Percentiles rank a stretch among this genome's conserved stretches.
These are phyloP conservation scores for Linurgus olivaceus DNA, from an alignment of 2,797 vertebrate species.

Conservation along the genomic window DNA sequence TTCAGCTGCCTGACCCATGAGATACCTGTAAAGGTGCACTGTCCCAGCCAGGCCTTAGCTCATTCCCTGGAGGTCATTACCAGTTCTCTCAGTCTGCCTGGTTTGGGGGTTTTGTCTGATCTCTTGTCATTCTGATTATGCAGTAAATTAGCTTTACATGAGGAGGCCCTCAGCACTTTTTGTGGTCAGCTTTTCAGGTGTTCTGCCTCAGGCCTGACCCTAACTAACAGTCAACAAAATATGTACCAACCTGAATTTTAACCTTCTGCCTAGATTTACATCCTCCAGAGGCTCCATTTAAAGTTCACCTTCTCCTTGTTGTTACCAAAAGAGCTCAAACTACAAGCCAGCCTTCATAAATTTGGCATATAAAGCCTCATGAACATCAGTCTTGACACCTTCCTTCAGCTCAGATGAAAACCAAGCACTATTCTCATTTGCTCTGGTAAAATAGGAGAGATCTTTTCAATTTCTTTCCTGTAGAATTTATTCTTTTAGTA, in stretches of 20 bases:
- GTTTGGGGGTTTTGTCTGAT: neutral
- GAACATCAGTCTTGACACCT: neutral
- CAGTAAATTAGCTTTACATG: neutral
- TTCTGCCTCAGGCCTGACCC: neutral
- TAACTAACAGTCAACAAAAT: neutral
- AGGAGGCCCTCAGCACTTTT: neutral
- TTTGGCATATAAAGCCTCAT: neutral
- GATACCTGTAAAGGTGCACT: neutral
- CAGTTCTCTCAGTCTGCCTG: neutral
- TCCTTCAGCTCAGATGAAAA: neutral
- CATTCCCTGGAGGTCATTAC: neutral
- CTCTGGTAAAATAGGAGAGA: neutral
- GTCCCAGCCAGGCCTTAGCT: neutral
- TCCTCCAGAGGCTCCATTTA: neutral
- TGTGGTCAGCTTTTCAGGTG: neutral
- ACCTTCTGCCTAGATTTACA: neutral
- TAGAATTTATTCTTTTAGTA: neutral
- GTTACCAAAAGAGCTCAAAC: neutral
- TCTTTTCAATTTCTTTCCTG: neutral
- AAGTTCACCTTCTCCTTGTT: neutral
- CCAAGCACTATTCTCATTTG: neutral
- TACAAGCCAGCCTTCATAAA: neutral
- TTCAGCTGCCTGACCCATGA: neutral
- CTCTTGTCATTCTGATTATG: neutral
- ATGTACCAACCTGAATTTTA: neutral